phyloP scores from a whole-genome alignment of 1,140 invertebrate genomes.

The Theocolax elegans region DNA sequence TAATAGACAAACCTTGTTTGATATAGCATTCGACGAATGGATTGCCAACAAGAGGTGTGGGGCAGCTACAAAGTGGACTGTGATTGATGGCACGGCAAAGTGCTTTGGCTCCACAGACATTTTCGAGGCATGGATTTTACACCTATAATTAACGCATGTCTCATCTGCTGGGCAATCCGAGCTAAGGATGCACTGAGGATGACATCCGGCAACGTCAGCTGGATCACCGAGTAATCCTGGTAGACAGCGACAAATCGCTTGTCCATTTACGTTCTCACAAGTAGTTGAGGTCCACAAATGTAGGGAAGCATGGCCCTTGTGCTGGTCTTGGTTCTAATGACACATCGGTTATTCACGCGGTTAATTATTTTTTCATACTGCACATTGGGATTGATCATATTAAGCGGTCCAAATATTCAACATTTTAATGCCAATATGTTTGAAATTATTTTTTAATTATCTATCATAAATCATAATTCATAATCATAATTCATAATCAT shows the following conservation, averaged over 20 bases:
- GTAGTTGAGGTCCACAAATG: constrained; percentile 81
- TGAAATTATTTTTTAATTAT: too few species aligned
- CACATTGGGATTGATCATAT: too few species aligned
- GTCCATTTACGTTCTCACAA: constrained; percentile 71
- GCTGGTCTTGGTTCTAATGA: constrained; percentile 54
- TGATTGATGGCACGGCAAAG: constrained; percentile 81
- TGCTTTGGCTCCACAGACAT: constrained; percentile 77
- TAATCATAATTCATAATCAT: too few species aligned
- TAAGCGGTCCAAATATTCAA: too few species aligned
- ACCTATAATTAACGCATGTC: constrained; percentile 79
- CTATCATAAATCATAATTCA: too few species aligned
- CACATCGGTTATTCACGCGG: too few species aligned
- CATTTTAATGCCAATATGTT: too few species aligned
- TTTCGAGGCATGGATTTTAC: constrained; percentile 78
- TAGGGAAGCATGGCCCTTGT: constrained; percentile 73
- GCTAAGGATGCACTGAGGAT: constrained; percentile 80
- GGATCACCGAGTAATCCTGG: constrained; percentile 73
- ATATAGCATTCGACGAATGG: constrained; percentile 78
- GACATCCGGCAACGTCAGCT: constrained; percentile 70
- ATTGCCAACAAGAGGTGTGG: constrained; percentile 77
- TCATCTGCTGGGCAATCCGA: constrained; percentile 79
- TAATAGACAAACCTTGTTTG: constrained; percentile 21
- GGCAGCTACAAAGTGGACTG: constrained; percentile 83
- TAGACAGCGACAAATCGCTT: constrained; percentile 80
- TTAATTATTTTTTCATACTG: too few species aligned